Conservation (phyloP, 2,113 vertebrate genomes). For the Acrocephalus kingi region DNA sequence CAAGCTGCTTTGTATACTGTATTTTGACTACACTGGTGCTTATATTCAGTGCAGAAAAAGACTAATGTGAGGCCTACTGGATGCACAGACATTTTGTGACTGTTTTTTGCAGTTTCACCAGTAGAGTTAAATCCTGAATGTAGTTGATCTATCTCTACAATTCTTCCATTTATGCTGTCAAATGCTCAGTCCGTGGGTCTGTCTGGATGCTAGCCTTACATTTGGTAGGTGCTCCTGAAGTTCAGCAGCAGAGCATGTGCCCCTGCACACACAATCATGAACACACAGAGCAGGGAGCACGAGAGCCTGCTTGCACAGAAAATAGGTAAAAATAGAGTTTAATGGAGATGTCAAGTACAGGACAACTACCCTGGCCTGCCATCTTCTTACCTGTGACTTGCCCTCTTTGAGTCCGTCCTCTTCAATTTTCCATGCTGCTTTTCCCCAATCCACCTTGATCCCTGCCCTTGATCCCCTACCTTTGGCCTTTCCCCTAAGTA, state of each 20-base stretch:
- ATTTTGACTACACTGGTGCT: not conserved
- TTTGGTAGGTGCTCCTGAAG: not conserved
- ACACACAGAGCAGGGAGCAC: not conserved
- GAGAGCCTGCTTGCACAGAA: not conserved
- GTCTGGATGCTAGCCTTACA: not conserved
- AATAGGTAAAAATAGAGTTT: not conserved
- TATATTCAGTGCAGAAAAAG: not conserved
- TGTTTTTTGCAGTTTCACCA: not conserved
- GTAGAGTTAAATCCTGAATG: not conserved
- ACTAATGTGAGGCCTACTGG: not conserved
- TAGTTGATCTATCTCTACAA: not conserved
- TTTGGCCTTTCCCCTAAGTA: not conserved
- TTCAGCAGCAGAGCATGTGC: not conserved
- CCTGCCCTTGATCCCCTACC: not conserved
- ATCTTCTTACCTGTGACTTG: not conserved
- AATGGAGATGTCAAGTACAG: not conserved
- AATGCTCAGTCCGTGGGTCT: fast-evolving
- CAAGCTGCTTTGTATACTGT: not conserved
- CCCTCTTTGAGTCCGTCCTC: not conserved
- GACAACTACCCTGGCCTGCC: not conserved
- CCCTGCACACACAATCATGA: not conserved
- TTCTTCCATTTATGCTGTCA: not conserved
- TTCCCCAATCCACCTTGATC: not conserved
- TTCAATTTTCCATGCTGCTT: not conserved
- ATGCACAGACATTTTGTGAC: not conserved